These are phyloP conservation scores for Venturia canescens DNA, from an alignment of 1,140 invertebrate genomes.

Conservation along the genomic window DNA sequence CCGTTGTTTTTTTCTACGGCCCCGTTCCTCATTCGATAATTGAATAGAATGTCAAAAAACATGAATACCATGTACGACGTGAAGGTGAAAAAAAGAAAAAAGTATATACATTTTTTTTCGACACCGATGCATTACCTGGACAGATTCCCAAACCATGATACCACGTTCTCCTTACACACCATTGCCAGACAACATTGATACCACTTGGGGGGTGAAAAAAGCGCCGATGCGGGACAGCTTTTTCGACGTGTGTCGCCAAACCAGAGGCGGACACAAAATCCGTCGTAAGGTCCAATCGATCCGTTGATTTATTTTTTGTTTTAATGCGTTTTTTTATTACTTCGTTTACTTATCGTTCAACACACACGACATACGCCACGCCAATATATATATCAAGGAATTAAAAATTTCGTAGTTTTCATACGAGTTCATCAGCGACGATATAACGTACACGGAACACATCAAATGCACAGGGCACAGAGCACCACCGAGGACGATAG, in stretches of 20 bases:
- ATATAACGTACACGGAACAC: conserved; percentile 44
- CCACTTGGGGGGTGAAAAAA: conserved; percentile 73
- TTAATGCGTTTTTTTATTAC: background rate
- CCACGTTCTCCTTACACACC: conserved; percentile 96
- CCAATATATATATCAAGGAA: background rate
- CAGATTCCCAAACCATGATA: conserved; percentile 95
- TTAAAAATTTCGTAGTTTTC: background rate
- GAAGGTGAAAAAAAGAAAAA: background rate
- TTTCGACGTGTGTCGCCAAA: conserved; percentile 40
- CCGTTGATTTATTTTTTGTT: conserved; percentile 11
- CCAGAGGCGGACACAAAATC: conserved; percentile 48
- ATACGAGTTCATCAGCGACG: conserved; percentile 49
- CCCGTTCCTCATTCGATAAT: background rate
- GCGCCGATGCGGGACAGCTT: conserved; percentile 67
- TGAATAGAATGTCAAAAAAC: background rate
- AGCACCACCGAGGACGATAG: conserved; percentile 49
- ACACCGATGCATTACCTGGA: conserved; percentile 68
- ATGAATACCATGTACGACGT: conserved; percentile 3
- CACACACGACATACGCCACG: background rate
- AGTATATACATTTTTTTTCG: background rate
- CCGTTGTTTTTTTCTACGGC: background rate
- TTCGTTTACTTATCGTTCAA: background rate
- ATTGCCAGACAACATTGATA: conserved; percentile 87
- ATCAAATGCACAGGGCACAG: conserved; percentile 57
- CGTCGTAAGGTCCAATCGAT: conserved; percentile 48